Conservation (phyloP, 2,797 vertebrate genomes). For the Choloepus didactylus region DNA sequence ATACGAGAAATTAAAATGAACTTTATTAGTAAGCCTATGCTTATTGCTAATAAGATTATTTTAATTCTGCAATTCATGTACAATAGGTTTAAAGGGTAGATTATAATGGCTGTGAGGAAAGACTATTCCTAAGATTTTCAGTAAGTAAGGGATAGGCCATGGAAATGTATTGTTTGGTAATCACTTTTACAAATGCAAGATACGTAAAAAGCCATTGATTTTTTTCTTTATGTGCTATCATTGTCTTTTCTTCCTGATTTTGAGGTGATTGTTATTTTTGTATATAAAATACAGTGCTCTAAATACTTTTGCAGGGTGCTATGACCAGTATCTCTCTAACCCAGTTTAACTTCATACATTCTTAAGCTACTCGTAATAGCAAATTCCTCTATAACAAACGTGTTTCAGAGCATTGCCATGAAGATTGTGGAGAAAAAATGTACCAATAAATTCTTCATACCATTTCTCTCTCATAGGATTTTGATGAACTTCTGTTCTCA, state of each 20-base stretch:
- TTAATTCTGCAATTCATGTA: background rate
- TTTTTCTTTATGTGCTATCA: background rate
- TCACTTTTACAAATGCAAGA: background rate
- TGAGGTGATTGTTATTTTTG: background rate
- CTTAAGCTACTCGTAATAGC: background rate
- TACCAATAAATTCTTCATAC: background rate
- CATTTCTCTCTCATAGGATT: background rate
- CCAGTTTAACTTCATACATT: background rate
- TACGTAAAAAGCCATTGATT: background rate
- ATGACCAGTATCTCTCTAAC: background rate
- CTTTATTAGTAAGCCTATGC: background rate
- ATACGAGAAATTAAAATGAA: background rate
- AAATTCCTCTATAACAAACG: slow-evolving; percentile 9
- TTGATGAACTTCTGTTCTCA: background rate
- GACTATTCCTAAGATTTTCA: background rate
- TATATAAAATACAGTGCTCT: slow-evolving; percentile 1
- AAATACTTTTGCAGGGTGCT: background rate
- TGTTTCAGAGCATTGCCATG: background rate
- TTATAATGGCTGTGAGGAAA: background rate
- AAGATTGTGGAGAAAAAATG: slow-evolving; percentile 1
- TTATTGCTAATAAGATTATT: slow-evolving; percentile 23
- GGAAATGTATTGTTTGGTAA: background rate
- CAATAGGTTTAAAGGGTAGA: background rate
- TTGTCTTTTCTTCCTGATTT: slow-evolving; percentile 18
- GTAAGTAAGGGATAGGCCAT: background rate